A percentile compares a stretch with the other conserved stretches of the same genome.
These are phyloP conservation scores for Oscheius sp. DNA, from an alignment of 2,888 invertebrate genomes.

Conservation along the genomic window DNA sequence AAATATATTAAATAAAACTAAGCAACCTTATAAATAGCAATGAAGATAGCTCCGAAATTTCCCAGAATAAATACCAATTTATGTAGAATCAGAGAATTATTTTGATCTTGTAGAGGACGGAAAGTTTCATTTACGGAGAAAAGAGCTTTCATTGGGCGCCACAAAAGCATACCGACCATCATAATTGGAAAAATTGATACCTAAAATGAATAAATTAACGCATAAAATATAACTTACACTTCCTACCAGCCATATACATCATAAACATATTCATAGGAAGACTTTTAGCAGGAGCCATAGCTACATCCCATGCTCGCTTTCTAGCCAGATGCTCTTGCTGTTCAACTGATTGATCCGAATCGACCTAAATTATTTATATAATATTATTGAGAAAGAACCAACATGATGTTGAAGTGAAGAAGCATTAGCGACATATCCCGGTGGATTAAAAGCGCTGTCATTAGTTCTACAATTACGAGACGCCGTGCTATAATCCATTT, in stretches of 20 bases:
- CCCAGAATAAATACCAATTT: constrained; percentile 70
- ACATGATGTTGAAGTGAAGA: constrained; percentile 59
- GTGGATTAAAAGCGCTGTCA: constrained; percentile 63
- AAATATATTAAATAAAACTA: constrained; percentile 4
- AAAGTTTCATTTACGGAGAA: constrained; percentile 82
- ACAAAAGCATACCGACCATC: constrained; percentile 99
- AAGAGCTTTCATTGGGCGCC: constrained; percentile 93
- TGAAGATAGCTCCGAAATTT: constrained; percentile 69
- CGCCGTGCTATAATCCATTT: constrained; percentile 50
- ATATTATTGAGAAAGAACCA: constrained; percentile 9
- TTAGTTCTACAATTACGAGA: constrained; percentile 44
- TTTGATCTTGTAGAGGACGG: constrained; percentile 65
- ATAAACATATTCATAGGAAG: constrained; percentile 93
- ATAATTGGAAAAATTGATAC: constrained; percentile 98
- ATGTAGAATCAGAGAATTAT: constrained; percentile 64
- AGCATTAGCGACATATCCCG: constrained; percentile 63
- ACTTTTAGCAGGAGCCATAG: constrained; percentile 70
- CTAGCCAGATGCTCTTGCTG: constrained; percentile 70
- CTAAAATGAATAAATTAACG: constrained; percentile 7
- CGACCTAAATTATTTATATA: constrained; percentile 41
- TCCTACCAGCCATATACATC: constrained; percentile 92
- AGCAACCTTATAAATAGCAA: constrained; percentile 69
- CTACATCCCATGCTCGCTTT: constrained; percentile 73
- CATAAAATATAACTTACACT: not conserved
- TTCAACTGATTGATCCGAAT: constrained; percentile 55